phyloP scores from a whole-genome alignment of 1,140 invertebrate genomes.

The Cydia fagiglandana region DNA sequence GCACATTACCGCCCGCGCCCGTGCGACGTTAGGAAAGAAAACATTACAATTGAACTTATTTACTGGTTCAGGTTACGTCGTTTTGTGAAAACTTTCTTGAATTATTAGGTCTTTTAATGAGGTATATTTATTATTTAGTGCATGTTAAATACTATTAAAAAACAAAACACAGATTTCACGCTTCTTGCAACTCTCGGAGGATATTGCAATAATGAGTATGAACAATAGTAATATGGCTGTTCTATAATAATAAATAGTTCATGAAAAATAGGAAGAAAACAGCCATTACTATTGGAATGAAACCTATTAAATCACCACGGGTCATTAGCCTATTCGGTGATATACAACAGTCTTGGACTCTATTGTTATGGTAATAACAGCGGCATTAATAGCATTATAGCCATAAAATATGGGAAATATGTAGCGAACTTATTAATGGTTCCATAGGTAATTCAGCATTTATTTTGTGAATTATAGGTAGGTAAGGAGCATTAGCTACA shows the following conservation, averaged over 20 bases:
- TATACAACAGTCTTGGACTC: constrained; percentile 29
- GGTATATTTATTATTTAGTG: no score
- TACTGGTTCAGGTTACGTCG: constrained; percentile 42
- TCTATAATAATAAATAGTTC: constrained; percentile 10
- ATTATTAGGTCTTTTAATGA: constrained; percentile 5
- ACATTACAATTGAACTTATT: constrained; percentile 68
- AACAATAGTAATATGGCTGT: no score
- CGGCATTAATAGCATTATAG: constrained; percentile 2
- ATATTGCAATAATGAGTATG: no score
- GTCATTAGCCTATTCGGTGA: constrained; percentile 24
- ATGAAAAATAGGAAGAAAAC: constrained; percentile 21
- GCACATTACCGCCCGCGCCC: constrained; percentile 60
- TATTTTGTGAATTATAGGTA: neutral
- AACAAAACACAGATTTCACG: neutral
- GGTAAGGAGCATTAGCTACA: neutral
- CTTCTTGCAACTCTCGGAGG: no score
- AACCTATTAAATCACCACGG: constrained; percentile 29
- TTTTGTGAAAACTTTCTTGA: neutral
- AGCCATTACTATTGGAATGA: constrained; percentile 18
- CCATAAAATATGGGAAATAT: constrained; percentile 14
- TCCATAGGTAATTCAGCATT: neutral
- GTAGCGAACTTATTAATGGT: constrained; percentile 2
- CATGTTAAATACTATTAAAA: neutral
- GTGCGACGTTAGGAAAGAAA: constrained; percentile 57
- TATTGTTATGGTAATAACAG: constrained; percentile 26